These are phyloP conservation scores for Dufourea novaeangliae DNA, from an alignment of 1,140 invertebrate genomes.

Conservation along the genomic window DNA sequence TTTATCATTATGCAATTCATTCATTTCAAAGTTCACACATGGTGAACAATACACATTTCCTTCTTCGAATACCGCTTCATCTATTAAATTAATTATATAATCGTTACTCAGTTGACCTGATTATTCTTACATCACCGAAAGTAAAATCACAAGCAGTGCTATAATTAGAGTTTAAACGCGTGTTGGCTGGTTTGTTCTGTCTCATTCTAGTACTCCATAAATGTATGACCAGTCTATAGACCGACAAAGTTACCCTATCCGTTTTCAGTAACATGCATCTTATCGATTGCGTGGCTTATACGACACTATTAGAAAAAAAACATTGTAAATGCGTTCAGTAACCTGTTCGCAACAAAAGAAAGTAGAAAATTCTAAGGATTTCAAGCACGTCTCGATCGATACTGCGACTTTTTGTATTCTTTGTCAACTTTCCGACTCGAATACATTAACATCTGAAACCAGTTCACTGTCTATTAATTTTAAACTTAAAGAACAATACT, in stretches of 20 bases:
- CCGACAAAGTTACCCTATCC: background rate
- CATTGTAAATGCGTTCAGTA: background rate
- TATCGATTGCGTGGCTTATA: background rate
- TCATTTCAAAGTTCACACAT: background rate
- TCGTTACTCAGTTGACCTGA: conserved; percentile 62
- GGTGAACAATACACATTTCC: background rate
- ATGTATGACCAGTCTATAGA: background rate
- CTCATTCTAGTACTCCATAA: conserved; percentile 34
- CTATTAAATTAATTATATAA: conserved; percentile 67
- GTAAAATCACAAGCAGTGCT: background rate
- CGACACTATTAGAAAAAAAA: background rate
- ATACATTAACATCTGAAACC: background rate
- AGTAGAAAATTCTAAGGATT: background rate
- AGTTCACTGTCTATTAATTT: no score
- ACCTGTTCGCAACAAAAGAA: background rate
- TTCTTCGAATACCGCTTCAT: background rate
- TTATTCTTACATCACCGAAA: conserved; percentile 24
- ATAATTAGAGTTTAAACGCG: conserved; percentile 16
- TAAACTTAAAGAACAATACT: no score
- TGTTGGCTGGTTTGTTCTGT: conserved; percentile 11
- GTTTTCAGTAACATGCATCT: background rate
- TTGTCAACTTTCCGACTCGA: background rate
- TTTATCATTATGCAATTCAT: background rate
- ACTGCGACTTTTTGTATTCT: background rate
- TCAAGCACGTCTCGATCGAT: background rate